phyloP scores from a whole-genome alignment of 2,888 invertebrate species.

The Epistrophella euchroma region DNA sequence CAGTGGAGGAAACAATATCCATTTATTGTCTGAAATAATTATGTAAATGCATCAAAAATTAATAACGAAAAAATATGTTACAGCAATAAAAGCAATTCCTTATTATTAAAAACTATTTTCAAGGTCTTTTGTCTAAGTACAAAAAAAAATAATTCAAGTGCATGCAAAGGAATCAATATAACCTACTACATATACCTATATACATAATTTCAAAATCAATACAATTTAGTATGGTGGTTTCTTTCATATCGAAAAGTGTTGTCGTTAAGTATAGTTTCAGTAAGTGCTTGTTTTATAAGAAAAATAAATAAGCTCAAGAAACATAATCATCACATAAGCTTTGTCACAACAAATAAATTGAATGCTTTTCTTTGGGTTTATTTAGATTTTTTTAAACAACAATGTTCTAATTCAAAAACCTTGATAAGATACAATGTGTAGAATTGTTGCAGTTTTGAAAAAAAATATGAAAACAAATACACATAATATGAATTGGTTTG shows the following conservation, averaged over 20 bases:
- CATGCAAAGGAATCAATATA: slow-evolving; percentile 11
- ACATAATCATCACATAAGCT: background rate
- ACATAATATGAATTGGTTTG: too few relatives aligned
- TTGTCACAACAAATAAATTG: too few relatives aligned
- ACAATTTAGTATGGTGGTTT: background rate
- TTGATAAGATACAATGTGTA: too few relatives aligned
- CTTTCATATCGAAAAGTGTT: slow-evolving; percentile 4
- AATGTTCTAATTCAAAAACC: too few relatives aligned
- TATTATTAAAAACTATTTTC: slow-evolving; percentile 3
- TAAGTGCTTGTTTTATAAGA: background rate
- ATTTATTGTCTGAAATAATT: too few relatives aligned
- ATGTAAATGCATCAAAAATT: background rate
- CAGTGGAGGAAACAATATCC: too few relatives aligned
- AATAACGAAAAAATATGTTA: background rate
- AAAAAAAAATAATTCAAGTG: background rate
- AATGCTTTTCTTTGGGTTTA: too few relatives aligned
- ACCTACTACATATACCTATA: too few relatives aligned
- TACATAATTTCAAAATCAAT: slow-evolving; percentile 20
- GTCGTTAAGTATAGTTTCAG: background rate
- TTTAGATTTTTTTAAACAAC: too few relatives aligned
- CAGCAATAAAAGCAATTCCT: slow-evolving; percentile 6
- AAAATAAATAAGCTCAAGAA: too few relatives aligned
- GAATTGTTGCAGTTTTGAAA: background rate
- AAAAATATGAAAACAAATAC: background rate
- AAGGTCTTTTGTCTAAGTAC: slow-evolving; percentile 5